Evolutionary conservation across 2,797 vertebrate species (phyloP), one percentile per base, ranked within the genome.

Genomic region (Anniella stebbinsi): DNA sequence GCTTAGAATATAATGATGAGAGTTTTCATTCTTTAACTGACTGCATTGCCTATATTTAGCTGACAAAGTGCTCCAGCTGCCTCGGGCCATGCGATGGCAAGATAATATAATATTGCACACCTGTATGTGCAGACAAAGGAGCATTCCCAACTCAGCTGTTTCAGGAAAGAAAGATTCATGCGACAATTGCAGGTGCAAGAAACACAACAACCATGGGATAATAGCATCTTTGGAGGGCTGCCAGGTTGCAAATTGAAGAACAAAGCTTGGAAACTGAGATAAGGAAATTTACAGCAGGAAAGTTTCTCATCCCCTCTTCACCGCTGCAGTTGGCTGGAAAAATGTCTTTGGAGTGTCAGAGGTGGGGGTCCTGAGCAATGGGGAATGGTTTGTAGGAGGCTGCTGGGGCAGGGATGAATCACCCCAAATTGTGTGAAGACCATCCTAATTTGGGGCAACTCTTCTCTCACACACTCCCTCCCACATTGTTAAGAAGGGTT

Each of bases 1-100:
- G 51, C 73, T 84, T 84, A 66, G 23, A 88, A 78, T 84, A 72
- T 88, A 88, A 83, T 85, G 88, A 89, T 45, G 33, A 70, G 63
- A 38, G n/a, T n/a, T 72, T 88, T 91, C 86, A 72, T 76, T 84
- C 63, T 70, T 78, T 84, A 76, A 77, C 63, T 87, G 51, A 69
- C 48, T 69, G 51, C 15, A 36, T 72, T 36, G 23, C 18, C 72
- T 45, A 57, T 90, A 78, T 84, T 78, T 83, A 69, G 63, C 17
- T 45, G 33, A 38, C 28, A 60, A 80, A 51, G 78, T 66, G 77
- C 54, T 78, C 72, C 72, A 78, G 69, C 76, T 85, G 69, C 75
- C 82, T 85, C 11, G 51, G 54, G 75, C 54, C 76, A 72, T 66
- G 11, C 45, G 66, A 80, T 45, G 54, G 54, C 75, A 80, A 73